Conservation (phyloP, 2,888 invertebrate species). For the Cephus runcator region DNA sequence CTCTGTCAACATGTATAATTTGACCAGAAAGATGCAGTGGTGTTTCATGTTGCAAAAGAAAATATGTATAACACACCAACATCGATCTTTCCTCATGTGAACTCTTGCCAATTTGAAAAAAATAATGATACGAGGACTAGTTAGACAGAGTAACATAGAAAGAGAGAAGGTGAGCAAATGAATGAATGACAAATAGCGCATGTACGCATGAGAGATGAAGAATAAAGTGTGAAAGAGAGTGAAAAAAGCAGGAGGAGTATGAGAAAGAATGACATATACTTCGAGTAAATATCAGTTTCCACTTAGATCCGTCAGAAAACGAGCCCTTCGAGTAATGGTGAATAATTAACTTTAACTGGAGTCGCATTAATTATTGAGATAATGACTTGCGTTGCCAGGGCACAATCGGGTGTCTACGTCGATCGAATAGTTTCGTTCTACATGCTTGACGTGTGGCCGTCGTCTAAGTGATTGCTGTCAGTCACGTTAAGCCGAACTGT, state of each 20-base stretch:
- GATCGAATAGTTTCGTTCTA: background rate
- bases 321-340: background rate
- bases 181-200: conserved; percentile 8
- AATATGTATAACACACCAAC: background rate
- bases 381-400: background rate
- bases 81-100: background rate
- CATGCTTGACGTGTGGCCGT: background rate
- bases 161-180: conserved; percentile 14
- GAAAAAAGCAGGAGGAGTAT: conserved; percentile 2
- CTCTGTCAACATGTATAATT: background rate
- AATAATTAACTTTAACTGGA: background rate
- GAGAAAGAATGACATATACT: background rate
- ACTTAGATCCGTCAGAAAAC: background rate
- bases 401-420: background rate
- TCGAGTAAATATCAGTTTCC: background rate
- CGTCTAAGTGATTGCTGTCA: background rate
- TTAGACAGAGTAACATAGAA: conserved; percentile 7
- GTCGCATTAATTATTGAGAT: background rate
- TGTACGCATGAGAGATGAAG: conserved; percentile 8
- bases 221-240: conserved; percentile 10
- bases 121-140: conserved; percentile 2
- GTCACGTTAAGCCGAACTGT: background rate
- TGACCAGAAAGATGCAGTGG: background rate
- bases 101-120: background rate
- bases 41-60: background rate